Conservation (phyloP, 37 sponge, comb jelly and placozoan species). For the Cladorhizidae sp. region DNA sequence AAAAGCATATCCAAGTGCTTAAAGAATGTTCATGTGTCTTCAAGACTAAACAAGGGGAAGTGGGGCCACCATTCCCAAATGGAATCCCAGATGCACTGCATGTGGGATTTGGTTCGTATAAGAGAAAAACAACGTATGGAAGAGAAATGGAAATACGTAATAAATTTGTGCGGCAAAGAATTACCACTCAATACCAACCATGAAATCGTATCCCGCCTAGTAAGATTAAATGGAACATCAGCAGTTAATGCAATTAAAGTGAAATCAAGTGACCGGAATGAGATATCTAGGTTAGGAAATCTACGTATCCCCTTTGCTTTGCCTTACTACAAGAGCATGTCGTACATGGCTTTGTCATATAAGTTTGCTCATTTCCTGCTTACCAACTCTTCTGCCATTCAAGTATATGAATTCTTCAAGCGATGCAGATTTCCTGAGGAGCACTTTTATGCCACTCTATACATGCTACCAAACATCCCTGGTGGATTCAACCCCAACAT, state of each 20-base stretch:
- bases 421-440: not conserved
- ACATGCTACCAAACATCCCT: conserved; percentile 1
- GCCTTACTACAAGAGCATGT: conserved; percentile 3
- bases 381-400: not conserved
- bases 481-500: conserved; percentile 9
- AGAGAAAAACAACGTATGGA: not conserved
- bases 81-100: conserved; percentile 35
- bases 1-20: conserved; percentile 12
- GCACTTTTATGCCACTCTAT: conserved; percentile 34
- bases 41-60: not conserved
- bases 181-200: conserved; percentile 51
- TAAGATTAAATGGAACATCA: conserved; percentile 16
- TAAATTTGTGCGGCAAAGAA: conserved; percentile 57
- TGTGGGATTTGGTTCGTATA: not conserved
- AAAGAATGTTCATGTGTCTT: conserved; percentile 10
- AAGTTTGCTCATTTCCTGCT: not conserved
- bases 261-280: not conserved
- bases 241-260: not conserved
- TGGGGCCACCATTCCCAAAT: conserved; percentile 17
- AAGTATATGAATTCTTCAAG: not conserved
- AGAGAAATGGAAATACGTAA: conserved; percentile 42
- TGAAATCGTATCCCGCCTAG: conserved; percentile 42
- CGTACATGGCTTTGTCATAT: conserved; percentile 2
- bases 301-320: not conserved
- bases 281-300: not conserved